Conservation (phyloP, 2,888 invertebrate species). For the Trichopria drosophilae region DNA sequence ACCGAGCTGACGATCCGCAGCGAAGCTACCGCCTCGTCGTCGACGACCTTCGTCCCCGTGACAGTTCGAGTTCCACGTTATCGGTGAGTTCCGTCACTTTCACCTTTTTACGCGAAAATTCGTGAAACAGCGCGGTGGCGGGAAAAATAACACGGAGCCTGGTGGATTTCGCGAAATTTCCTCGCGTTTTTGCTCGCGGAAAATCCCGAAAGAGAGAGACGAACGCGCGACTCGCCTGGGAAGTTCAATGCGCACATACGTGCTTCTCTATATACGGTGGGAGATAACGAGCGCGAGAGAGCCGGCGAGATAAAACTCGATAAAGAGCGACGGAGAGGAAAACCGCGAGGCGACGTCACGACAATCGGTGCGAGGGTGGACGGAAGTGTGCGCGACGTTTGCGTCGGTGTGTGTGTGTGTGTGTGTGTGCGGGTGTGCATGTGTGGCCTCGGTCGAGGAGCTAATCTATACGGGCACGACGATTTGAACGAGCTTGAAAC, state of each 20-base stretch:
- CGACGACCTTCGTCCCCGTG: too few species aligned
- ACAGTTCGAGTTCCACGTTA: not conserved
- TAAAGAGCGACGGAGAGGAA: not conserved
- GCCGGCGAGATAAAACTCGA: not conserved
- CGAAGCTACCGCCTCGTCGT: not conserved
- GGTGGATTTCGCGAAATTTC: too few species aligned
- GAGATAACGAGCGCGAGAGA: too few species aligned
- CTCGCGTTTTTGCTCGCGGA: too few species aligned
- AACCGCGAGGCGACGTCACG: not conserved
- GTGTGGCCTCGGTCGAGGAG: too few species aligned
- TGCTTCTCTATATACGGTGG: too few species aligned
- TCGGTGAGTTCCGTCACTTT: not conserved
- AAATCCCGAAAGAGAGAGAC: not conserved
- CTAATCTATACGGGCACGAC: too few species aligned
- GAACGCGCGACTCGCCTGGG: slow-evolving; percentile 1
- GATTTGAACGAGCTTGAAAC: too few species aligned
- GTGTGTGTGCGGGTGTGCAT: too few species aligned
- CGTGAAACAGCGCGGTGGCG: not conserved
- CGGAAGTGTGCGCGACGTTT: not conserved
- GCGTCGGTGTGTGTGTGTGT: too few species aligned
- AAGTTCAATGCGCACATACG: slow-evolving; percentile 19
- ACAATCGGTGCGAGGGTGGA: slow-evolving; percentile 1
- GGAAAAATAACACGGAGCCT: too few species aligned
- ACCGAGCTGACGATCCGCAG: not conserved
- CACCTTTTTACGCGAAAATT: not conserved